A percentile compares a stretch with the other conserved stretches of the same genome.
Conservation (phyloP, 2,113 vertebrate genomes). For the Alethe castanea region DNA sequence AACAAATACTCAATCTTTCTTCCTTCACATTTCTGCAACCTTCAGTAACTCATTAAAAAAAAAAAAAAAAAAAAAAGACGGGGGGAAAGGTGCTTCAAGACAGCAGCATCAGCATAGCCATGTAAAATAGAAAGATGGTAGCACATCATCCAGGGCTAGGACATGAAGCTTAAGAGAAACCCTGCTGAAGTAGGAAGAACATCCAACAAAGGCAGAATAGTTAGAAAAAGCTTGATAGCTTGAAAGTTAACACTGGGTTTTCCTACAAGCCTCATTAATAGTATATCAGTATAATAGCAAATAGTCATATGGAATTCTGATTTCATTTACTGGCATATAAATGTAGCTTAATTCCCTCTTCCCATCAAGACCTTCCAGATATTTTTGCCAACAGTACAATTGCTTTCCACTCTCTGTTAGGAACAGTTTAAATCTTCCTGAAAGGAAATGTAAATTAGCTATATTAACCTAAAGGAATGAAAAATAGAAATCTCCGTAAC, state of each 20-base stretch:
- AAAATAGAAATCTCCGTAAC: neutral
- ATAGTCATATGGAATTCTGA: neutral
- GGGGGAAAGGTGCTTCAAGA: neutral
- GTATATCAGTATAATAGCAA: neutral
- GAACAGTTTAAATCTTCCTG: neutral
- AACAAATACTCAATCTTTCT: neutral
- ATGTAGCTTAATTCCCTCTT: neutral
- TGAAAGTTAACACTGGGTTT: neutral
- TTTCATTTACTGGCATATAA: neutral
- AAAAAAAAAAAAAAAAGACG: too few species aligned
- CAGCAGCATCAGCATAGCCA: neutral
- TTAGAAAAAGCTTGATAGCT: neutral
- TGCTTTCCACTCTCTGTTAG: neutral
- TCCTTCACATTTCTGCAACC: neutral
- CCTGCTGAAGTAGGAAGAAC: neutral
- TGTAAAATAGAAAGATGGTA: neutral
- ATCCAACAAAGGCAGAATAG: neutral
- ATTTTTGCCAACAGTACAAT: neutral
- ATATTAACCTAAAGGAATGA: conserved; percentile 5
- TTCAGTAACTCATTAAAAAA: neutral
- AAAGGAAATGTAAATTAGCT: conserved; percentile 1
- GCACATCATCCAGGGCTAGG: neutral
- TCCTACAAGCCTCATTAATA: neutral
- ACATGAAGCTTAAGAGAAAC: neutral
- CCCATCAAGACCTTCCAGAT: neutral